phyloP scores from a whole-genome alignment of 2,888 invertebrate species.

The Leptinotarsa haldemani region DNA sequence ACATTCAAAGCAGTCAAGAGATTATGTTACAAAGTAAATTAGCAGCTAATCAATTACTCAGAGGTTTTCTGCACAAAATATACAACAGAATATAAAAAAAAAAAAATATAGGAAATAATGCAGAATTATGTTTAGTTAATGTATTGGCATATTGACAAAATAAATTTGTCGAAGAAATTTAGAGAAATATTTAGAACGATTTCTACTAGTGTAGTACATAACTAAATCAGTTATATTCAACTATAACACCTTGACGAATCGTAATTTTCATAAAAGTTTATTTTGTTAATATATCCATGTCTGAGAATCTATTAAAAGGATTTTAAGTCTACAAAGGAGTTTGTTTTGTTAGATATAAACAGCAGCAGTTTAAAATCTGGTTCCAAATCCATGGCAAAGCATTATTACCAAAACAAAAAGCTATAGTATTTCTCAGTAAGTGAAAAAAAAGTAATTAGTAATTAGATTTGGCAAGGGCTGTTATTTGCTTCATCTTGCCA shows the following conservation, averaged over 20 bases:
- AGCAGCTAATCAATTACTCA: neutral
- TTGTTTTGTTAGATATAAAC: neutral
- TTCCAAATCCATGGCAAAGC: slow-evolving; percentile 13
- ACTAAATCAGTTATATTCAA: no score
- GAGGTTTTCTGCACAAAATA: neutral
- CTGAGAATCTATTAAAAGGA: neutral
- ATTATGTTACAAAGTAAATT: neutral
- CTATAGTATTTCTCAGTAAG: slow-evolving; percentile 26
- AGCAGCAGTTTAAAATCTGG: neutral
- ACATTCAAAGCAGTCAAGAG: slow-evolving; percentile 7
- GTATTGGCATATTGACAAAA: neutral
- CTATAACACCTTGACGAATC: neutral
- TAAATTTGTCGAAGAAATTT: neutral
- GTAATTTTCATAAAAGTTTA: neutral
- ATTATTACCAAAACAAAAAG: slow-evolving; percentile 17
- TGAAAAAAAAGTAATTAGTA: slow-evolving; percentile 42
- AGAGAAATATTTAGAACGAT: neutral
- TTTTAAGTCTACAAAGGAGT: neutral
- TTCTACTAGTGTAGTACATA: neutral
- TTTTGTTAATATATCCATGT: slow-evolving; percentile 2
- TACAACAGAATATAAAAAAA: no score
- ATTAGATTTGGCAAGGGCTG: slow-evolving; percentile 14
- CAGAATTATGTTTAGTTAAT: no score
- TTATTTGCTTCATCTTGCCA: slow-evolving; percentile 41
- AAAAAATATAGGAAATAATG: no score